These are phyloP conservation scores for Etheostoma nigrum DNA, from an alignment of 2,797 vertebrate genomes.

Conservation along the genomic window DNA sequence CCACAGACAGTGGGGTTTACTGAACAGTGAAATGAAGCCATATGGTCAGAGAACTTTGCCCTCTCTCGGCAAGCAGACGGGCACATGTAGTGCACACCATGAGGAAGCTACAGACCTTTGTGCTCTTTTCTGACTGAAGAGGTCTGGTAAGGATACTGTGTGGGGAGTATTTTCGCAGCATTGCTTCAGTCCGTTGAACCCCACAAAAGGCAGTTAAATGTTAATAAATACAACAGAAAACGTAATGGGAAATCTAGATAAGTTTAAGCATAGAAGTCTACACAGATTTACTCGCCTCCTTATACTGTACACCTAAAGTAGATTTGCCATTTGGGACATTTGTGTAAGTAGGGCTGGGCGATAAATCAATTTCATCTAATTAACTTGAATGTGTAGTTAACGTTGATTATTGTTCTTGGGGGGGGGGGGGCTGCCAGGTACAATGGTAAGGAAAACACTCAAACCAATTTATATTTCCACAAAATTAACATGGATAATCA, in stretches of 20 bases:
- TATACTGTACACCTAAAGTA: background rate
- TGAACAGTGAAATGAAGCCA: slow-evolving; percentile 58
- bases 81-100: slow-evolving; percentile 36
- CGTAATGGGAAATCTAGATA: background rate
- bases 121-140: slow-evolving; percentile 35
- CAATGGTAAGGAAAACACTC: too few species aligned
- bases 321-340: background rate
- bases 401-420: too few species aligned
- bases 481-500: too few species aligned
- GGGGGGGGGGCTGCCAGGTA: too few species aligned
- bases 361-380: too few species aligned
- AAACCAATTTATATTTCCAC: too few species aligned
- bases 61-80: slow-evolving; percentile 40
- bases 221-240: slow-evolving; percentile 29
- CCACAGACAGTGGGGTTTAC: slow-evolving; percentile 31
- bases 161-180: slow-evolving; percentile 36
- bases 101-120: slow-evolving; percentile 19
- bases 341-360: background rate
- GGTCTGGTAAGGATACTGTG: slow-evolving; percentile 18
- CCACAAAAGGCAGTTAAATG: slow-evolving; percentile 42
- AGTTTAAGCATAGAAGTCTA: background rate
- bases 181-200: slow-evolving; percentile 10
- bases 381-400: too few species aligned
- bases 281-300: background rate
- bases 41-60: slow-evolving; percentile 36